These are phyloP conservation scores for Cercopithecus mona DNA, from an alignment of 2,113 vertebrate genomes.

Conservation along the genomic window DNA sequence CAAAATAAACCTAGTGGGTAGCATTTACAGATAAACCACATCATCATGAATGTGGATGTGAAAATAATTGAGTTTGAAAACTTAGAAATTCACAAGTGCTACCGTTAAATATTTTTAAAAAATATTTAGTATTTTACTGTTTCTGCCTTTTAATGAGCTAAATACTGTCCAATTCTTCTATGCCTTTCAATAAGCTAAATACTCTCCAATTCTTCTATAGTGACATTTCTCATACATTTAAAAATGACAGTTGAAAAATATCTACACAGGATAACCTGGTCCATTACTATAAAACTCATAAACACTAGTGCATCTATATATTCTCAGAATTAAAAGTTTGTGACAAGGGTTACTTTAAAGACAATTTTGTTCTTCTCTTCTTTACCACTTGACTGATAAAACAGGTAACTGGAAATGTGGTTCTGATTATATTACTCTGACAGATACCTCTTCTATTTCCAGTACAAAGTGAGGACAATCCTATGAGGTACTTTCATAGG, in stretches of 20 bases:
- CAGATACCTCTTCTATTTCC: background rate
- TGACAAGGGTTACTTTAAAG: background rate
- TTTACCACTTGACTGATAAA: background rate
- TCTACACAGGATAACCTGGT: background rate
- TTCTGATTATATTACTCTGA: background rate
- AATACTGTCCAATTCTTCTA: background rate
- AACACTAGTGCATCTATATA: background rate
- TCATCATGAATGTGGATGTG: slow-evolving; percentile 46
- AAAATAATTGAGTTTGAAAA: slow-evolving; percentile 42
- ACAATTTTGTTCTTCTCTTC: background rate
- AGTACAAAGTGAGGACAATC: background rate
- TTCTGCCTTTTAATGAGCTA: slow-evolving; percentile 40
- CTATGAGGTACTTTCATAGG: background rate
- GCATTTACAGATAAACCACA: slow-evolving; percentile 28
- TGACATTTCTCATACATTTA: slow-evolving; percentile 2
- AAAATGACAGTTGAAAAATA: slow-evolving; percentile 39
- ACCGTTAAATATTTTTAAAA: slow-evolving; percentile 2
- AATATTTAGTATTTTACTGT: background rate
- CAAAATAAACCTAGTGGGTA: slow-evolving; percentile 44
- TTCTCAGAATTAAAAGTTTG: background rate
- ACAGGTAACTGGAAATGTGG: background rate
- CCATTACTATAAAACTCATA: background rate
- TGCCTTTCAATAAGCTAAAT: slow-evolving; percentile 39
- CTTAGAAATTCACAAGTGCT: slow-evolving; percentile 3
- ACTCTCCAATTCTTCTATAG: background rate